Conservation (phyloP, 2,113 vertebrate species). For the Thermophis baileyi region DNA sequence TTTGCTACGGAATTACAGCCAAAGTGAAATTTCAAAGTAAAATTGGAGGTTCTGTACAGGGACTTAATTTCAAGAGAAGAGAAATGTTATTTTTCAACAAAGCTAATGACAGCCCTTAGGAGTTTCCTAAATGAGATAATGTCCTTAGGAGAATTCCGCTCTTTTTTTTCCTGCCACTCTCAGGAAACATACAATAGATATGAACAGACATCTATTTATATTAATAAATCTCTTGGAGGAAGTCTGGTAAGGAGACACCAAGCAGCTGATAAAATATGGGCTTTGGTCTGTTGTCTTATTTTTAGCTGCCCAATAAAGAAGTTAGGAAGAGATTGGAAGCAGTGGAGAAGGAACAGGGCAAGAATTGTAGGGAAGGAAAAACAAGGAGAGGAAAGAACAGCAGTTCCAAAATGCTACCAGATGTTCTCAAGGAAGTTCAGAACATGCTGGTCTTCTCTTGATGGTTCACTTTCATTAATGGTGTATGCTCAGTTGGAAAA, state of each 20-base stretch:
- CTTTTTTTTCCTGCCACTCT: background rate
- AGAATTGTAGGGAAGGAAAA: background rate
- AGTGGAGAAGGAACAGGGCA: background rate
- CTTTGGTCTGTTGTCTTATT: background rate
- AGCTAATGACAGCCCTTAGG: background rate
- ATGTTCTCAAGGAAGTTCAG: background rate
- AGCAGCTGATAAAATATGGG: background rate
- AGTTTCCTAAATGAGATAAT: background rate
- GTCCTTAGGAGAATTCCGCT: background rate
- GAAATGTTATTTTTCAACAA: background rate
- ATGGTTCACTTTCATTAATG: background rate
- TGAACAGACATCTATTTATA: background rate
- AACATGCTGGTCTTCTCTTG: background rate
- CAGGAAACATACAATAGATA: background rate
- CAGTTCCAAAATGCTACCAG: background rate
- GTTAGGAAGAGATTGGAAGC: background rate
- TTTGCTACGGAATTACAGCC: background rate
- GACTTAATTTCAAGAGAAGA: background rate
- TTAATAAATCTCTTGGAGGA: background rate
- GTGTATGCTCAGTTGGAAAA: background rate
- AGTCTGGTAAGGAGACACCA: background rate
- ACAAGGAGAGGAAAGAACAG: background rate
- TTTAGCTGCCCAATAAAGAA: background rate
- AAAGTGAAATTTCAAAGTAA: background rate
- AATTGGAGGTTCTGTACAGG: background rate